Percentiles rank a stretch among this genome's conserved stretches.
Evolutionary conservation across 1,140 invertebrate species (phyloP).

Genomic region (Gryon sp.): DNA sequence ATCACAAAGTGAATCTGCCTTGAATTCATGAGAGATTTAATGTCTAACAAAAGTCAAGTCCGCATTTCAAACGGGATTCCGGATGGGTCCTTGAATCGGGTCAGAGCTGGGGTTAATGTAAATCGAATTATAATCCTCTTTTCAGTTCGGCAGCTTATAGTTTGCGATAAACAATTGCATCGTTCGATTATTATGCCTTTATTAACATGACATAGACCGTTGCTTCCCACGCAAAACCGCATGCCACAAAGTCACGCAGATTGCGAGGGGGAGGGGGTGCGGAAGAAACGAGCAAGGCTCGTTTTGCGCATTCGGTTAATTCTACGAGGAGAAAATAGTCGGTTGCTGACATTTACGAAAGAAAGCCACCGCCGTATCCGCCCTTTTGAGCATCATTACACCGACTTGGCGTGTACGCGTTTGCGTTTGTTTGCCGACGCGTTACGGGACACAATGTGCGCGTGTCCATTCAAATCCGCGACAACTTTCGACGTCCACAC

Average conservation of each 20-base stretch:
- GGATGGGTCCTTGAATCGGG: too few relatives aligned
- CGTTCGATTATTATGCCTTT: neutral
- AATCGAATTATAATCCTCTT: slow-evolving; percentile 7
- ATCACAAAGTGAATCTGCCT: slow-evolving; percentile 5
- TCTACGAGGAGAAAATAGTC: slow-evolving; percentile 42
- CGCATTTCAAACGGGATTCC: too few relatives aligned
- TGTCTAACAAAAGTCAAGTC: too few relatives aligned
- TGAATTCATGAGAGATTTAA: slow-evolving; percentile 9
- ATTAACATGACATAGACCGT: slow-evolving; percentile 23
- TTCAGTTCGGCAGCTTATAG: slow-evolving; percentile 8
- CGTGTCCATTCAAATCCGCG: too few relatives aligned
- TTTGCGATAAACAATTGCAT: slow-evolving; percentile 25
- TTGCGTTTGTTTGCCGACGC: neutral
- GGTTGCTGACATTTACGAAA: slow-evolving; percentile 48
- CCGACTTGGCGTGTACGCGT: neutral
- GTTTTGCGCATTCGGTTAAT: slow-evolving; percentile 31
- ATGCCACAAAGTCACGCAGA: too few relatives aligned
- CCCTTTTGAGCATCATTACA: slow-evolving; percentile 29
- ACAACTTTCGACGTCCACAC: slow-evolving; percentile 17
- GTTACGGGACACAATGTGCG: slow-evolving; percentile 1
- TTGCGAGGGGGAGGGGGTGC: too few relatives aligned
- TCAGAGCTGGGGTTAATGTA: slow-evolving; percentile 21
- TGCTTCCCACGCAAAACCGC: slow-evolving; percentile 35
- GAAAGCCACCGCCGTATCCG: slow-evolving; percentile 39
- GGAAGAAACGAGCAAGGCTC: neutral